phyloP scores from a whole-genome alignment of 2,113 vertebrate species.

The Triplophysa tibetana region DNA sequence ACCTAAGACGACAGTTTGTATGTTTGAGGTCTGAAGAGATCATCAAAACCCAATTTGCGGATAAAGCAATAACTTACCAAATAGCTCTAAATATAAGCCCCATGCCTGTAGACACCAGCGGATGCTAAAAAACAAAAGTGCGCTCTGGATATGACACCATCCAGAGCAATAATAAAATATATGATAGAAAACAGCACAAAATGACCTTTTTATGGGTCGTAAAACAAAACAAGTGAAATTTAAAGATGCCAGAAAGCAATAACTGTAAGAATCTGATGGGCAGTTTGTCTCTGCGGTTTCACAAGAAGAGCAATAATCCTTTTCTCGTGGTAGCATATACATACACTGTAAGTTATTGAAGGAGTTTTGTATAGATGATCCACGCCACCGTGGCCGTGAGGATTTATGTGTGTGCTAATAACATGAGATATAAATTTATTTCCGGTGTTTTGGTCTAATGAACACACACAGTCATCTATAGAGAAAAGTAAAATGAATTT shows the following conservation, averaged over 20 bases:
- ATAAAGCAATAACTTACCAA: not conserved
- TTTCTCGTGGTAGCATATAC: not conserved
- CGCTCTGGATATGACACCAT: slow-evolving; percentile 10
- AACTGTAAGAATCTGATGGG: slow-evolving; percentile 8
- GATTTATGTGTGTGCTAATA: not conserved
- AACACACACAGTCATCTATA: not conserved
- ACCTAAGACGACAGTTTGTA: not conserved
- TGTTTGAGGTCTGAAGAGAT: slow-evolving; percentile 6
- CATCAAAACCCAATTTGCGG: not conserved
- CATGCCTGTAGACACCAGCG: not conserved
- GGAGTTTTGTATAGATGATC: not conserved
- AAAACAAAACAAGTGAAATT: slow-evolving; percentile 17
- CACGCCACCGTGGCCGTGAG: no score
- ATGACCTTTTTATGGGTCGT: not conserved
- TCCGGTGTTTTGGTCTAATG: slow-evolving; percentile 1
- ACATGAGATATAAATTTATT: not conserved
- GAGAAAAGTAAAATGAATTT: slow-evolving; percentile 5
- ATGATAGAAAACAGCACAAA: slow-evolving; percentile 11
- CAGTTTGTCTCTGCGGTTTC: not conserved
- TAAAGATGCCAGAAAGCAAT: slow-evolving; percentile 23
- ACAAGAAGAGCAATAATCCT: not conserved
- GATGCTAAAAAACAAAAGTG: slow-evolving; percentile 9
- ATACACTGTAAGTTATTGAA: slow-evolving; percentile 12
- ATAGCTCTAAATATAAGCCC: not conserved
- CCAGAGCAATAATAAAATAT: slow-evolving; percentile 20